Evolutionary conservation across 2,888 invertebrate species (phyloP), one percentile per base, ranked within the genome.

Genomic region (Allygus modestus): DNA sequence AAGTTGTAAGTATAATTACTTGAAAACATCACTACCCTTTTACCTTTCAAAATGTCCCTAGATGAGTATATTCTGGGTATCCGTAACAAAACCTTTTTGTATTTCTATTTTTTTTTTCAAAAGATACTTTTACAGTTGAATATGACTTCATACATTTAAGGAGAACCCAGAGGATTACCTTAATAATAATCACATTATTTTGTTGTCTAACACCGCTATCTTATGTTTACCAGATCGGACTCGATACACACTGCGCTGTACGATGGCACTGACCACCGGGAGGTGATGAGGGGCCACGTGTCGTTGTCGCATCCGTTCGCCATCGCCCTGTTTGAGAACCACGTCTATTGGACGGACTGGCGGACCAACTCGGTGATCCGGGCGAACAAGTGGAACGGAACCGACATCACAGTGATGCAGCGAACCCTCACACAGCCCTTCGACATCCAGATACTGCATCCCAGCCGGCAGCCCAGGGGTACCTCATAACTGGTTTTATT

Each of bases 291-390:
- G 86, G 94, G 94, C 82, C 95, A 96, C 89, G 94, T 95, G 84
- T 93, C 94, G 88, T 91, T 96, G 83, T 94, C 96, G 75, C 98
- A 98, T 92, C 97, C 98, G 0, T 98, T 98, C 92, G 96, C 97
- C 73, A 94, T 98, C 86, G 93, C 96, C 0, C 92, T 97, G 85
- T 97, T 95, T 91, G 97, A 96, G 89, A 94, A 95, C 89, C 94
- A 95, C 90, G 94, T 98, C 15, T 98, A 97, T 91, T 98, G 97
- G 97, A 97, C 97, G 0, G 98, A 98, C 91, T 98, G 98, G 98
- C 93, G 97, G 87, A 95, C 95, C 84, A 97, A 96, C 90, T 95
- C 96, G 86, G 96, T 98, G 1, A 94, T 96, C 88, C 92, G 96
- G 89, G 97, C 97, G 41, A 96, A 96, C 91, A 98, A 98, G 91